Conservation (phyloP, 1,140 invertebrate genomes). For the Amphibalanus amphitrite region DNA sequence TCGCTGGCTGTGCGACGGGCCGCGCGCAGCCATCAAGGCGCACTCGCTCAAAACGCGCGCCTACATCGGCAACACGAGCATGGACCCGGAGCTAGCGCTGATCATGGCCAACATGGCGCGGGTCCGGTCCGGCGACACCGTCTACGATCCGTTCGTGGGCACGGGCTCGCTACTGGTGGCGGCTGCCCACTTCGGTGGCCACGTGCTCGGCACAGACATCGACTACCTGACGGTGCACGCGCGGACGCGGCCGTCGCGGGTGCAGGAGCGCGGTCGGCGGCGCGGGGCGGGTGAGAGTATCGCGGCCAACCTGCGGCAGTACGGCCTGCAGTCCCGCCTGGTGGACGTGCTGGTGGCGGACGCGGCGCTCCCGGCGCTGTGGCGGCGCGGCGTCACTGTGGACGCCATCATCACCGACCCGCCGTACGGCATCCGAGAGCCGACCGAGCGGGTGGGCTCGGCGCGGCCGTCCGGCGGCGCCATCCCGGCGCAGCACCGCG, state of each 20-base stretch:
- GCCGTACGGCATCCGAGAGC: slow-evolving; percentile 86
- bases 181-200: slow-evolving; percentile 74
- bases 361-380: slow-evolving; percentile 46
- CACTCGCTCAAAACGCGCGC: slow-evolving; percentile 72
- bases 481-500: slow-evolving; percentile 38
- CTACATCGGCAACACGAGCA: slow-evolving; percentile 93
- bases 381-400: slow-evolving; percentile 47
- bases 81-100: slow-evolving; percentile 82
- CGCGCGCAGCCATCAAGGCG: slow-evolving; percentile 54
- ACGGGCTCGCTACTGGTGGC: slow-evolving; percentile 80
- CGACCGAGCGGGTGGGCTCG: slow-evolving; percentile 64
- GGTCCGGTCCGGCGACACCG: slow-evolving; percentile 48
- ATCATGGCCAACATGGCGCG: slow-evolving; percentile 86
- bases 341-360: slow-evolving; percentile 79
- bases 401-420: slow-evolving; percentile 89
- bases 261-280: slow-evolving; percentile 18
- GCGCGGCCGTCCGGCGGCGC: slow-evolving; percentile 16
- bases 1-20: slow-evolving; percentile 49
- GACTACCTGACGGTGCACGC: slow-evolving; percentile 85
- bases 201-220: slow-evolving; percentile 80
- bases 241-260: slow-evolving; percentile 52
- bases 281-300: slow-evolving; percentile 70
- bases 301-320: slow-evolving; percentile 65
- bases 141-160: slow-evolving; percentile 90
- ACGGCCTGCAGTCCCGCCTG: slow-evolving; percentile 52